A percentile compares a stretch with the other conserved stretches of the same genome.
phyloP scores from a whole-genome alignment of 2,797 vertebrate species.

The Lagocephalus sceleratus region DNA sequence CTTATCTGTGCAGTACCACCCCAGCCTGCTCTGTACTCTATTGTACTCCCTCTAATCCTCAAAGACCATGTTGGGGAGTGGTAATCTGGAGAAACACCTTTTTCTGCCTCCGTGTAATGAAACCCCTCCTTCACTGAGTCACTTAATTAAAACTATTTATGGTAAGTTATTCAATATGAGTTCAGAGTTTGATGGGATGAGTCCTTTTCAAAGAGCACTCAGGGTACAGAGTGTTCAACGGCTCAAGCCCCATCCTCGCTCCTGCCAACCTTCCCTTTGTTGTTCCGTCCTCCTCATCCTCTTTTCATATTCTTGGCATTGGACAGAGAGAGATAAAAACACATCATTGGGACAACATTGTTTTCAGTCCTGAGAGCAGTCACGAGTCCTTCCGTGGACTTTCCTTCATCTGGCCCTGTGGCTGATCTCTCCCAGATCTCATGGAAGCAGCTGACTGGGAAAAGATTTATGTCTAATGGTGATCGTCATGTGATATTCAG shows the following conservation, averaged over 20 bases:
- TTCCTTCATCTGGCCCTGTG: slow-evolving; percentile 46
- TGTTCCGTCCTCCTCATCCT: slow-evolving; percentile 23
- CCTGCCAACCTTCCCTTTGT: slow-evolving; percentile 24
- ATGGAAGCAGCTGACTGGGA: slow-evolving; percentile 29
- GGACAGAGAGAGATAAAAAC: slow-evolving; percentile 62
- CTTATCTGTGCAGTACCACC: slow-evolving; percentile 54
- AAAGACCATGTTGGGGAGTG: slow-evolving; percentile 60
- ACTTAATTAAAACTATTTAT: slow-evolving; percentile 72
- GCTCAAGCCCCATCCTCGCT: slow-evolving; percentile 36
- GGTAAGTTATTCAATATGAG: slow-evolving; percentile 68
- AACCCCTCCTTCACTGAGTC: slow-evolving; percentile 55
- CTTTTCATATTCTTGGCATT: slow-evolving; percentile 18
- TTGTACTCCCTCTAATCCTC: slow-evolving; percentile 62
- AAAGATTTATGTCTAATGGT: slow-evolving; percentile 20
- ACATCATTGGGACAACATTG: slow-evolving; percentile 67
- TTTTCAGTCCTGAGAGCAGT: slow-evolving; percentile 60
- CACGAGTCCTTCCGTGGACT: slow-evolving; percentile 55
- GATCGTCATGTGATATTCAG: slow-evolving; percentile 10
- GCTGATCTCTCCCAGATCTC: slow-evolving; percentile 49
- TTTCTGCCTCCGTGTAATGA: slow-evolving; percentile 63
- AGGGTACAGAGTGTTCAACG: slow-evolving; percentile 60
- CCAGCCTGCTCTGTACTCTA: slow-evolving; percentile 58
- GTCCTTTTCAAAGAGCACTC: slow-evolving; percentile 63
- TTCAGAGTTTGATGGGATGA: slow-evolving; percentile 46
- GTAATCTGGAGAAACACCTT: slow-evolving; percentile 71